These are phyloP conservation scores for Polydrusus tereticollis DNA, from an alignment of 2,888 invertebrate genomes.

Conservation along the genomic window DNA sequence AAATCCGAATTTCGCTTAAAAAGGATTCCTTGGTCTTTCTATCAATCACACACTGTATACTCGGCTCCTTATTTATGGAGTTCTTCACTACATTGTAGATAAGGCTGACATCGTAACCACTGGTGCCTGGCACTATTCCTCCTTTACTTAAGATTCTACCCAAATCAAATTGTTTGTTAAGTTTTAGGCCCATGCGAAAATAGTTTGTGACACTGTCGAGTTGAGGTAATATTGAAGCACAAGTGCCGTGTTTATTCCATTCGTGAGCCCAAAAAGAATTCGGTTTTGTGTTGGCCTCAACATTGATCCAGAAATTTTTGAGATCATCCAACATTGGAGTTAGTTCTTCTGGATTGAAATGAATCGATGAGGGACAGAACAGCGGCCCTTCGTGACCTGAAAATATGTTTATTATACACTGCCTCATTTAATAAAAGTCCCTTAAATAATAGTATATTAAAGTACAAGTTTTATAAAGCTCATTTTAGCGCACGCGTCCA, in stretches of 20 bases:
- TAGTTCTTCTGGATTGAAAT: constrained; percentile 75
- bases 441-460: too few relatives aligned
- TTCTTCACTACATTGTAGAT: constrained; percentile 71
- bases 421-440: background rate
- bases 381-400: constrained; percentile 75
- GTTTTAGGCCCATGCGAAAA: constrained; percentile 70
- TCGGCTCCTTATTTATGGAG: constrained; percentile 72
- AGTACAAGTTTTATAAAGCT: too few relatives aligned
- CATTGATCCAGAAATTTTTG: constrained; percentile 76
- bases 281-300: constrained; percentile 71
- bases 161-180: constrained; percentile 75
- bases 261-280: constrained; percentile 83
- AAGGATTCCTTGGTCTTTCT: constrained; percentile 71
- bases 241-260: constrained; percentile 88
- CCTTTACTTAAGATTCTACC: constrained; percentile 71
- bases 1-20: constrained; percentile 80
- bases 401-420: background rate
- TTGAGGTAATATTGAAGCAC: constrained; percentile 73
- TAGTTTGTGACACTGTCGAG: constrained; percentile 77
- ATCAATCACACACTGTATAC: constrained; percentile 76
- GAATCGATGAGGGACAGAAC: constrained; percentile 78
- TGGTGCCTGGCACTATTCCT: constrained; percentile 71
- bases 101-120: constrained; percentile 67
- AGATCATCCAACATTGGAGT: constrained; percentile 68
- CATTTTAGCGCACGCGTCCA: too few relatives aligned